Conservation (phyloP, 2,888 invertebrate genomes). For the Blera fallax region DNA sequence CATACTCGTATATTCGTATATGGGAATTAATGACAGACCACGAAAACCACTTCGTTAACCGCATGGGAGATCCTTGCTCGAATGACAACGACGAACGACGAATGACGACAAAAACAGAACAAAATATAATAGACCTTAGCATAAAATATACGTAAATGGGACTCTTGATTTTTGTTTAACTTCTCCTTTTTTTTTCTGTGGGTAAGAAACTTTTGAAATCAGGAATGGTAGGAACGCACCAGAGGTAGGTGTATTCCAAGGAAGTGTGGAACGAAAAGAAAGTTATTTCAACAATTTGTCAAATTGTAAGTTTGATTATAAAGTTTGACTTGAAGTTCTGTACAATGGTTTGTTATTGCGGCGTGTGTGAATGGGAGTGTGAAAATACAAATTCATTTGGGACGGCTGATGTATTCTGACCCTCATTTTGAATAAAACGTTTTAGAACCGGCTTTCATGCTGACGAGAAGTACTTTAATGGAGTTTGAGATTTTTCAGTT, state of each 20-base stretch:
- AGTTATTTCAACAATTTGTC: conserved; percentile 65
- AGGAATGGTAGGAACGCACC: conserved; percentile 16
- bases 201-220: conserved; percentile 38
- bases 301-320: conserved; percentile 67
- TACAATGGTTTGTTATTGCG: conserved; percentile 41
- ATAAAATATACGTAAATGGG: conserved; percentile 56
- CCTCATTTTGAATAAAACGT: conserved; percentile 16
- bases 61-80: conserved; percentile 20
- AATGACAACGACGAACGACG: conserved; percentile 6
- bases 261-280: conserved; percentile 15
- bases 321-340: conserved; percentile 56
- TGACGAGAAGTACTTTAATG: neutral
- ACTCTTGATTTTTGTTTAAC: conserved; percentile 62
- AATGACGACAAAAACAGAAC: conserved; percentile 15
- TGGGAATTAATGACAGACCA: conserved; percentile 74
- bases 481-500: neutral
- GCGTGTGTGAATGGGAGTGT: conserved; percentile 7
- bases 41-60: conserved; percentile 71
- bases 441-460: neutral
- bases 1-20: conserved; percentile 55
- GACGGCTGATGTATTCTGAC: neutral
- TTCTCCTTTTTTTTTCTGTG: conserved; percentile 36
- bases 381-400: conserved; percentile 36
- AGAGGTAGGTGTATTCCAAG: conserved; percentile 7
- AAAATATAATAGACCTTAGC: conserved; percentile 36